A percentile compares a stretch with the other conserved stretches of the same genome.
Evolutionary conservation across 2,113 vertebrate species (phyloP).

Genomic region (Ondatra zibethicus): DNA sequence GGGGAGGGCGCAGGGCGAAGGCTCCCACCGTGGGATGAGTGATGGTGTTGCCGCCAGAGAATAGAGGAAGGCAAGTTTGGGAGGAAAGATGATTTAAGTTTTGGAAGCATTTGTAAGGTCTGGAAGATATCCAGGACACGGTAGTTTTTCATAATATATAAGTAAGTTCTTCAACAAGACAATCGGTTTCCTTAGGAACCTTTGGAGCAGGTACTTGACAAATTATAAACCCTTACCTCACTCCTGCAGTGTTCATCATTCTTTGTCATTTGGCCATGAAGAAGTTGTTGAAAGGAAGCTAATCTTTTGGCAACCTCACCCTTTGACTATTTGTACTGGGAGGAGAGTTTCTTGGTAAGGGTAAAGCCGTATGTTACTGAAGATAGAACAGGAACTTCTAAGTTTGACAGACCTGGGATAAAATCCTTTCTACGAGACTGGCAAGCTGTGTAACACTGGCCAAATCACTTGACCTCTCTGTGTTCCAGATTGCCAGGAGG

Average conservation of each 20-base stretch:
- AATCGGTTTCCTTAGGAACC: constrained; percentile 62
- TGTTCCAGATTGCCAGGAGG: constrained; percentile 37
- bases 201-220: constrained; percentile 70
- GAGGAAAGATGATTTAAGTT: constrained; percentile 65
- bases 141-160: constrained; percentile 66
- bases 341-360: constrained; percentile 65
- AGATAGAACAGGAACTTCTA: constrained; percentile 43
- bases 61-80: constrained; percentile 23
- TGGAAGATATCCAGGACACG: constrained; percentile 63
- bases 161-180: constrained; percentile 69
- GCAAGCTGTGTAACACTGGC: constrained; percentile 50
- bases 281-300: constrained; percentile 78
- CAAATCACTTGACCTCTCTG: constrained; percentile 66
- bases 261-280: constrained; percentile 72
- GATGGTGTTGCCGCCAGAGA: constrained; percentile 9
- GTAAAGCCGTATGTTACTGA: constrained; percentile 54
- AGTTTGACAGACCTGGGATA: constrained; percentile 59
- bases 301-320: constrained; percentile 75
- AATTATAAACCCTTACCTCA: constrained; percentile 75
- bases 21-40: not conserved
- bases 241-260: constrained; percentile 66
- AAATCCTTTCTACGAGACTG: constrained; percentile 38
- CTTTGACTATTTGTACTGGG: constrained; percentile 70
- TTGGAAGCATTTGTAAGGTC: constrained; percentile 59
- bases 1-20: not conserved